Conservation (phyloP, 2,888 invertebrate species). For the Athetis lepigone region DNA sequence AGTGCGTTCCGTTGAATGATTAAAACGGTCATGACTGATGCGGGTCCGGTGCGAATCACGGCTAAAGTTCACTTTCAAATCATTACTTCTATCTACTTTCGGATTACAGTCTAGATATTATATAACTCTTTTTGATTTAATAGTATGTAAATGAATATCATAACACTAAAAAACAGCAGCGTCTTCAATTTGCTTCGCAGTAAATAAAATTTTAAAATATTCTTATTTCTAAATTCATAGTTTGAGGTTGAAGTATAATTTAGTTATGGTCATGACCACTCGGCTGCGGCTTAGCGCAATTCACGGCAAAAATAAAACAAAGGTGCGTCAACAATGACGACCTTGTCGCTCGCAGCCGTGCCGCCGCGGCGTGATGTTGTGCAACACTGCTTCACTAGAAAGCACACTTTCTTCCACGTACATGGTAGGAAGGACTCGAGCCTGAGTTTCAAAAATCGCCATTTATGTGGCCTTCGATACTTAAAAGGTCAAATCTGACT, state of each 20-base stretch:
- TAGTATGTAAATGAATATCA: slow-evolving; percentile 32
- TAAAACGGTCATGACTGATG: slow-evolving; percentile 76
- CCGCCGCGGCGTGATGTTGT: slow-evolving; percentile 46
- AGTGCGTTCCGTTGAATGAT: slow-evolving; percentile 73
- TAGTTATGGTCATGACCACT: slow-evolving; percentile 72
- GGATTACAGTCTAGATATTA: slow-evolving; percentile 42
- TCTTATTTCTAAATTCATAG: slow-evolving; percentile 59
- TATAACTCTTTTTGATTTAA: slow-evolving; percentile 31
- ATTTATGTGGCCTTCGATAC: slow-evolving; percentile 7
- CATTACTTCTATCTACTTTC: slow-evolving; percentile 51
- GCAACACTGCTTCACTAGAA: slow-evolving; percentile 73
- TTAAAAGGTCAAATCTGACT: slow-evolving; percentile 52
- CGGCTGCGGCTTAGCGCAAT: slow-evolving; percentile 59
- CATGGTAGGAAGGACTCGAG: slow-evolving; percentile 62
- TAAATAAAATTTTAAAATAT: slow-evolving; percentile 58
- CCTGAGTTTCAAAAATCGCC: slow-evolving; percentile 31
- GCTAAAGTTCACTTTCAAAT: slow-evolving; percentile 67
- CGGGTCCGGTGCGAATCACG: slow-evolving; percentile 64
- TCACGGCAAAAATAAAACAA: slow-evolving; percentile 73
- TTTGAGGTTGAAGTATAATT: slow-evolving; percentile 63
- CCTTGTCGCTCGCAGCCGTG: slow-evolving; percentile 66
- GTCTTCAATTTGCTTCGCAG: slow-evolving; percentile 24
- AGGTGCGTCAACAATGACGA: slow-evolving; percentile 74
- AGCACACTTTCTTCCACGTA: slow-evolving; percentile 79
- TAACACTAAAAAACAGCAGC: slow-evolving; percentile 32